These are phyloP conservation scores for Xerus rutilus DNA, from an alignment of 2,797 vertebrate species.

Conservation along the genomic window DNA sequence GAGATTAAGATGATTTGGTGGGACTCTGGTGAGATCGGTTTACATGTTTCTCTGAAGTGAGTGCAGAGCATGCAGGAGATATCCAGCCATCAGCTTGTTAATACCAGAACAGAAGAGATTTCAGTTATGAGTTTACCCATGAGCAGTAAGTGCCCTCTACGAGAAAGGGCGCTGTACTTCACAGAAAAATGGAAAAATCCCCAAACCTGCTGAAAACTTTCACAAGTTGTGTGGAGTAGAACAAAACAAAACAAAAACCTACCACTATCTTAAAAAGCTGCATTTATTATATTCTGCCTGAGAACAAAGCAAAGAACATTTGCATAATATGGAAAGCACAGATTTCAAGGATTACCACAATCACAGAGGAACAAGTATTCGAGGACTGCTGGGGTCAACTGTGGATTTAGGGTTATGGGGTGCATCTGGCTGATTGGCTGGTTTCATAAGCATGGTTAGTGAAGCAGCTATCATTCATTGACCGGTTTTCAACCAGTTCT, in stretches of 20 bases:
- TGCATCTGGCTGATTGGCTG: neutral
- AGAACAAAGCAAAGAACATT: neutral
- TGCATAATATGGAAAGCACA: neutral
- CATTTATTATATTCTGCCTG: neutral
- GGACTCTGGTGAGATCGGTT: neutral
- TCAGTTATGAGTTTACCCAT: neutral
- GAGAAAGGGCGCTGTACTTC: accelerated
- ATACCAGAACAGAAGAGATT: neutral
- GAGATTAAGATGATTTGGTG: neutral
- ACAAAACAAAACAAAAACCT: neutral
- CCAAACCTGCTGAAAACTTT: neutral
- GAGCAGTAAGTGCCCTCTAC: neutral
- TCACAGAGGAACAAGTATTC: neutral
- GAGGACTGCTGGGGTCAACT: neutral
- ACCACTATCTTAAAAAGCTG: neutral
- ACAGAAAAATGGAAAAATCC: neutral
- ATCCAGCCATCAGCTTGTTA: neutral
- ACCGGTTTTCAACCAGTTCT: neutral
- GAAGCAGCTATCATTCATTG: neutral
- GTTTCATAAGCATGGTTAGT: neutral
- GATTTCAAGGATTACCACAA: neutral
- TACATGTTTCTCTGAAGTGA: neutral
- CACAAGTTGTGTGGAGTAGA: neutral
- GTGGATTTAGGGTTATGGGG: neutral
- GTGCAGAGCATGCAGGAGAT: neutral